Percentiles rank a stretch among this genome's conserved stretches.
These are phyloP conservation scores for Gallinago media DNA, from an alignment of 2,113 vertebrate species.

Conservation along the genomic window DNA sequence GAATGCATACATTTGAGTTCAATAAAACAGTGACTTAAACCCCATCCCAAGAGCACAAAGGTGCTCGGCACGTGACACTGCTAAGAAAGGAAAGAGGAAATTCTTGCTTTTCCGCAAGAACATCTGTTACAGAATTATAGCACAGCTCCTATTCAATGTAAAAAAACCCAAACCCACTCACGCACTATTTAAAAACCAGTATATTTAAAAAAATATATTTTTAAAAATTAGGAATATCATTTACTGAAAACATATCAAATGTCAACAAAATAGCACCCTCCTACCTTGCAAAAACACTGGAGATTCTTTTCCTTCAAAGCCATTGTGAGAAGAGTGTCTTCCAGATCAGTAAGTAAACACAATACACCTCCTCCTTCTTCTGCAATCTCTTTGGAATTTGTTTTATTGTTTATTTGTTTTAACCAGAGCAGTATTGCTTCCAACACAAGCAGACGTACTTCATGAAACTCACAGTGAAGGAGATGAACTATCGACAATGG, in stretches of 20 bases:
- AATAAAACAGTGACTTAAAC: neutral
- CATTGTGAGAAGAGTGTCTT: slow-evolving; percentile 78
- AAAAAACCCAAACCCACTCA: accelerated
- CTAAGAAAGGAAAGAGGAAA: neutral
- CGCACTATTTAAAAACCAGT: neutral
- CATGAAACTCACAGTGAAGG: slow-evolving; percentile 81
- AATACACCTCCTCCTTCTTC: neutral
- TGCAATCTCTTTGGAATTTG: neutral
- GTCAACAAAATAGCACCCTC: neutral
- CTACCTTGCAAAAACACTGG: slow-evolving; percentile 90
- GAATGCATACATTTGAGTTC: neutral
- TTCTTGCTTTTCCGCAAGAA: neutral
- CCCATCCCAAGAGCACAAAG: neutral
- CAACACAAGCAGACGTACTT: slow-evolving; percentile 85
- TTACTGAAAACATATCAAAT: neutral
- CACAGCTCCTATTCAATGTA: neutral
- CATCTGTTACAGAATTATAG: neutral
- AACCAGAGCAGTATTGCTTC: slow-evolving; percentile 79
- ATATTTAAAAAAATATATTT: neutral
- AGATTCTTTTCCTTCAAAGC: slow-evolving; percentile 85
- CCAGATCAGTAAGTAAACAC: slow-evolving; percentile 68
- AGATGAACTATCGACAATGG: slow-evolving; percentile 69
- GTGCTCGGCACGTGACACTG: neutral
- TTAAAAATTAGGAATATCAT: neutral
- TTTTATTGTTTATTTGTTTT: neutral